phyloP scores from a whole-genome alignment of 2,888 invertebrate genomes.

The Boloria euphrosyne region DNA sequence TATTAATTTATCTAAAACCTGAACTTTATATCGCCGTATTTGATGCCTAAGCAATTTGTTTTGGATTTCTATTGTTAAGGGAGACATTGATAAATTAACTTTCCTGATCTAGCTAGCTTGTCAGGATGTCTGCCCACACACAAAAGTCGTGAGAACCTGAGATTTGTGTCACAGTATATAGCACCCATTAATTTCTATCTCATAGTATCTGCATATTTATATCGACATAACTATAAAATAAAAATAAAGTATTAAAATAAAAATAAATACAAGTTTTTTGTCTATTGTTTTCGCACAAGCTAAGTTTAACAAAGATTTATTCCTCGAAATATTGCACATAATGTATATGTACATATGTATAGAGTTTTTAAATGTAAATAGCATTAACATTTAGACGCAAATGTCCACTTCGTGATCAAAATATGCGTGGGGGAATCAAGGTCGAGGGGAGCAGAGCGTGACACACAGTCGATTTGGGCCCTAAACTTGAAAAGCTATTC shows the following conservation, averaged over 20 bases:
- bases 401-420: constrained; percentile 52
- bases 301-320: no score
- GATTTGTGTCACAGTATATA: neutral
- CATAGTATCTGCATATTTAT: neutral
- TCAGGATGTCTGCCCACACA: constrained; percentile 20
- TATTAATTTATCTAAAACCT: constrained; percentile 1
- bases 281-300: no score
- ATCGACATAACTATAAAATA: neutral
- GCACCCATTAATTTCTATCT: constrained; percentile 6
- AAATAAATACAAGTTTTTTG: no score
- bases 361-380: constrained; percentile 6
- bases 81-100: constrained; percentile 17
- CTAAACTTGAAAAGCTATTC: constrained; percentile 55
- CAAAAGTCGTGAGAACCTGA: constrained; percentile 4
- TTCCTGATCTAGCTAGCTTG: constrained; percentile 8
- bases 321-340: neutral
- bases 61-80: constrained; percentile 19
- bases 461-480: constrained; percentile 45
- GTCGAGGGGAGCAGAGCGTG: constrained; percentile 33
- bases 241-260: no score
- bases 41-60: constrained; percentile 5
- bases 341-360: neutral
- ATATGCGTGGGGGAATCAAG: constrained; percentile 42
- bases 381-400: constrained; percentile 27
- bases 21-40: constrained; percentile 11